These are phyloP conservation scores for Gymnothorax reevesii DNA, from an alignment of 2,797 vertebrate species.

Conservation along the genomic window DNA sequence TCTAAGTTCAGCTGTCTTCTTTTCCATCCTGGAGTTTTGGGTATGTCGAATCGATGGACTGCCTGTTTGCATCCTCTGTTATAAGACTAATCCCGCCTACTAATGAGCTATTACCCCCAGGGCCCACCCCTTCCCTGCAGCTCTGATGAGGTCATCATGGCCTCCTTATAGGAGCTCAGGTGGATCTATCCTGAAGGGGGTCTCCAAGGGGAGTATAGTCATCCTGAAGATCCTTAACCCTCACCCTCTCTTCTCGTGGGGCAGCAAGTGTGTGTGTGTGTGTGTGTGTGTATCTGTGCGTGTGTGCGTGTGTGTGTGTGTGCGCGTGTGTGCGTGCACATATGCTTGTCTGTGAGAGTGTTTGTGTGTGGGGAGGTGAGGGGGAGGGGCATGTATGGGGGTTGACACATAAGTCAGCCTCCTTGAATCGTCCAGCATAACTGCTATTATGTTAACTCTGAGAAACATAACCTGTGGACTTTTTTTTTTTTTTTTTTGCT, in stretches of 20 bases:
- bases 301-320: too few species aligned
- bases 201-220: neutral
- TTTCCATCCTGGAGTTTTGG: neutral
- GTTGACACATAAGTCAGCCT: neutral
- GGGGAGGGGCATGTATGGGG: neutral
- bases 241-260: neutral
- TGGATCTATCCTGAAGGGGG: neutral
- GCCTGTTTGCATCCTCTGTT: neutral
- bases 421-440: neutral
- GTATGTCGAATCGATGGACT: neutral
- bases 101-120: neutral
- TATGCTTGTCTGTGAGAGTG: too few species aligned
- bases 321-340: too few species aligned
- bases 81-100: neutral
- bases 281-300: too few species aligned
- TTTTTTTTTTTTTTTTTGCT: too few species aligned
- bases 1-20: neutral
- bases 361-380: neutral
- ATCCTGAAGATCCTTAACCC: neutral
- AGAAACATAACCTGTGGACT: neutral
- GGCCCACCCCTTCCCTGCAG: neutral
- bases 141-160: neutral
- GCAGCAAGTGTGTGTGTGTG: too few species aligned
- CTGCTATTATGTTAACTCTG: neutral
- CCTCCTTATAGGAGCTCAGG: neutral